A percentile compares a stretch with the other conserved stretches of the same genome.
Conservation (phyloP, 1,140 invertebrate genomes). For the Tenebrio molitor region DNA sequence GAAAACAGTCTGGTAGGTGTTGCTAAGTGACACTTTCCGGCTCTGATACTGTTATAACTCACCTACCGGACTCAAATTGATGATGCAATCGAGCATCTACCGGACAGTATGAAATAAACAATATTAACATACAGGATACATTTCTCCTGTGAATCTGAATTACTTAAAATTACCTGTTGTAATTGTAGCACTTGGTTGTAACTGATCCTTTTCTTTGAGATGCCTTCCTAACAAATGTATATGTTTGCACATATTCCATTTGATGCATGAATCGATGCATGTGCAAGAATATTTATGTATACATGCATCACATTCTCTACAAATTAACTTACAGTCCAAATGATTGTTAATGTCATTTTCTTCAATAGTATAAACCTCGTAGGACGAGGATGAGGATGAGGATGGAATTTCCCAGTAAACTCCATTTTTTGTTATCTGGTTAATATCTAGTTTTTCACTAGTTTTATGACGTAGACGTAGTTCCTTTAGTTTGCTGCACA, state of each 20-base stretch:
- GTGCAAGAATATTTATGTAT: slow-evolving; percentile 35
- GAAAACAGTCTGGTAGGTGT: too few species aligned
- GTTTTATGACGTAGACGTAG: not conserved
- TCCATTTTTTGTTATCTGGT: not conserved
- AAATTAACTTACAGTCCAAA: slow-evolving; percentile 25
- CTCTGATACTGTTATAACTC: too few species aligned
- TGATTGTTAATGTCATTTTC: slow-evolving; percentile 3
- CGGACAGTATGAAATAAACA: too few species aligned
- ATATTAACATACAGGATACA: too few species aligned
- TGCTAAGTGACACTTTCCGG: too few species aligned
- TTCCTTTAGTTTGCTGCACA: not conserved
- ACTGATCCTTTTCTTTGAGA: too few species aligned
- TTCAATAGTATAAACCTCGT: slow-evolving; percentile 6
- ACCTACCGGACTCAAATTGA: too few species aligned
- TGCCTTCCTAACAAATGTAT: not conserved
- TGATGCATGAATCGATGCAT: slow-evolving; percentile 12
- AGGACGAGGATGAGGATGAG: not conserved
- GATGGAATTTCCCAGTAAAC: too few species aligned
- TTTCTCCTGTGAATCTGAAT: too few species aligned
- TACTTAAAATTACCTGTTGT: too few species aligned
- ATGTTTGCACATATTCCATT: slow-evolving; percentile 21
- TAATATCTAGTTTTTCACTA: not conserved
- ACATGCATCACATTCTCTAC: slow-evolving; percentile 28
- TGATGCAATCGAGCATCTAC: too few species aligned
- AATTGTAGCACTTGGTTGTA: too few species aligned